These are phyloP conservation scores for Scomber scombrus DNA, from an alignment of 2,113 vertebrate species.

Conservation along the genomic window DNA sequence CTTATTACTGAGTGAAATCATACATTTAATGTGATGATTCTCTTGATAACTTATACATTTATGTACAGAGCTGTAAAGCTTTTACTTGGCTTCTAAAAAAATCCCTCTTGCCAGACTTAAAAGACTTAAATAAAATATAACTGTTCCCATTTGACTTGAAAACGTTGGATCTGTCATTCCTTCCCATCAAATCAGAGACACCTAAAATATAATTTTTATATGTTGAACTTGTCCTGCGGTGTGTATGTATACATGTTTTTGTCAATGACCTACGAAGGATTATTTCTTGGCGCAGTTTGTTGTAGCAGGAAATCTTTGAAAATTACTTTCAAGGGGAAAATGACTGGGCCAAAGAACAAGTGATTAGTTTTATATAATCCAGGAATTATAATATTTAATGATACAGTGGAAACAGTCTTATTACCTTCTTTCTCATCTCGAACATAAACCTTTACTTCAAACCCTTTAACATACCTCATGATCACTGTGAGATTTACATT, in stretches of 20 bases:
- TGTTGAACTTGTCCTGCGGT: neutral
- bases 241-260: neutral
- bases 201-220: neutral
- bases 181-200: neutral
- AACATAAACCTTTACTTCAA: no score
- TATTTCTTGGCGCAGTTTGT: no score
- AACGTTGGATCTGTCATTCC: neutral
- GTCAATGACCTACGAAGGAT: neutral
- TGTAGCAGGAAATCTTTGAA: no score
- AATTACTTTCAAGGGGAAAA: no score
- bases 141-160: neutral
- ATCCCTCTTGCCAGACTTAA: neutral
- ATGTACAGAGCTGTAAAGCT: neutral
- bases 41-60: neutral
- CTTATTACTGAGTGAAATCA: neutral
- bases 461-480: no score
- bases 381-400: no score
- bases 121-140: neutral
- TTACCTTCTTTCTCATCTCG: no score
- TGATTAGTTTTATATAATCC: neutral
- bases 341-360: neutral
- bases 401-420: no score
- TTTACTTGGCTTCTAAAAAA: neutral
- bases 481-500: no score
- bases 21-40: neutral